Conservation (phyloP, 1,140 invertebrate species). For the Grapholita molesta region DNA sequence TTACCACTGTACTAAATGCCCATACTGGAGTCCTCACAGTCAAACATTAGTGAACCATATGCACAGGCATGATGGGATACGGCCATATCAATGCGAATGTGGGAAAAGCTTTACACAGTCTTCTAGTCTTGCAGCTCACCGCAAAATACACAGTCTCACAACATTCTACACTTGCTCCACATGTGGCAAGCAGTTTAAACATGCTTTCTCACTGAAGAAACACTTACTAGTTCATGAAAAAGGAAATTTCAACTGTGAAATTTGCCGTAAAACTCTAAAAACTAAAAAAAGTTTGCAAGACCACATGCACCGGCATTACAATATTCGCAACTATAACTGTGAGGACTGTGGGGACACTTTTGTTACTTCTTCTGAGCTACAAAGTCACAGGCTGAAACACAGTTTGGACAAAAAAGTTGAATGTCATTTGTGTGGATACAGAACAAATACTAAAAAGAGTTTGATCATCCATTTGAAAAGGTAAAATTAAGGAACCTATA, state of each 20-base stretch:
- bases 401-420: slow-evolving; percentile 51
- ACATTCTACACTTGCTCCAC: slow-evolving; percentile 79
- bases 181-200: slow-evolving; percentile 82
- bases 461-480: slow-evolving; percentile 70
- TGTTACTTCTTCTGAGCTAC: slow-evolving; percentile 66
- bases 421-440: slow-evolving; percentile 74
- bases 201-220: slow-evolving; percentile 65
- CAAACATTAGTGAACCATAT: slow-evolving; percentile 72
- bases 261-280: slow-evolving; percentile 65
- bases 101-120: slow-evolving; percentile 79
- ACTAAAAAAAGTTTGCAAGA: slow-evolving; percentile 58
- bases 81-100: slow-evolving; percentile 79
- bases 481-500: slow-evolving; percentile 32
- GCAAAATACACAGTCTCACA: slow-evolving; percentile 70
- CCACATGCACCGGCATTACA: slow-evolving; percentile 71
- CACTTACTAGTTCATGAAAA: slow-evolving; percentile 64
- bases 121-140: slow-evolving; percentile 70
- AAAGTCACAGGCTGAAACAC: slow-evolving; percentile 70
- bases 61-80: slow-evolving; percentile 77
- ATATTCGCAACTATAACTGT: slow-evolving; percentile 71
- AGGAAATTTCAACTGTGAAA: slow-evolving; percentile 50
- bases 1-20: slow-evolving; percentile 67
- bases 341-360: slow-evolving; percentile 72
- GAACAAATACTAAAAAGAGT: slow-evolving; percentile 72
- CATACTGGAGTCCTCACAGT: slow-evolving; percentile 68